These are phyloP conservation scores for Cyclophora punctaria DNA, from an alignment of 2,888 invertebrate species.

Conservation along the genomic window DNA sequence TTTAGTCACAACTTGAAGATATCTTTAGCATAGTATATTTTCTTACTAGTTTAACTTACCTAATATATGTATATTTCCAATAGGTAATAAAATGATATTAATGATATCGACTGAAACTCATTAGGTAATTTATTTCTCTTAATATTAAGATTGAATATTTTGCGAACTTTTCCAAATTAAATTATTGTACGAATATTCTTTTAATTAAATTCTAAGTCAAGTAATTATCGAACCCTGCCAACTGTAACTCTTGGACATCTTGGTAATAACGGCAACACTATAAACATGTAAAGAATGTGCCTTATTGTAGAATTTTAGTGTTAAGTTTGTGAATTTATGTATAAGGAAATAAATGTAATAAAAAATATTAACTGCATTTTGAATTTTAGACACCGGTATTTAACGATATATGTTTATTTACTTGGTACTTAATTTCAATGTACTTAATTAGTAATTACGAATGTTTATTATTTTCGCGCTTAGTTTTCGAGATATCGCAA, in stretches of 20 bases:
- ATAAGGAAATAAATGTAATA: slow-evolving; percentile 27
- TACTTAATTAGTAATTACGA: no score
- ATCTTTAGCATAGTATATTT: no score
- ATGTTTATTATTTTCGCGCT: no score
- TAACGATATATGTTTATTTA: no score
- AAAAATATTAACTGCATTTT: no score
- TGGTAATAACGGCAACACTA: no score
- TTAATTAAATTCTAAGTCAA: slow-evolving; percentile 33
- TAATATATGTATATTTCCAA: no score
- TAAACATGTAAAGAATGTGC: slow-evolving; percentile 33
- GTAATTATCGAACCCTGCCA: slow-evolving; percentile 42
- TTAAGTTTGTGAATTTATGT: slow-evolving; percentile 22
- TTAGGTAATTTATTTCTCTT: slow-evolving; percentile 9
- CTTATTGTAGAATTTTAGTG: slow-evolving; percentile 35
- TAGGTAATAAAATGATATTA: background rate
- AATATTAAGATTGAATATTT: background rate
- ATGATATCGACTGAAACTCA: slow-evolving; percentile 16
- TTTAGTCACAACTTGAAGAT: no score
- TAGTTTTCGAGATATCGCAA: no score
- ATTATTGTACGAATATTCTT: slow-evolving; percentile 8
- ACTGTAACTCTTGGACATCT: slow-evolving; percentile 30
- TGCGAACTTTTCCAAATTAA: slow-evolving; percentile 2
- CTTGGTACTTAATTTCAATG: no score
- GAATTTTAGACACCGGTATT: no score
- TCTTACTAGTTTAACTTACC: no score